Evolutionary conservation across 2,888 invertebrate genomes (phyloP), one percentile per base, ranked within the genome.

Genomic region (Andrena minutula): DNA sequence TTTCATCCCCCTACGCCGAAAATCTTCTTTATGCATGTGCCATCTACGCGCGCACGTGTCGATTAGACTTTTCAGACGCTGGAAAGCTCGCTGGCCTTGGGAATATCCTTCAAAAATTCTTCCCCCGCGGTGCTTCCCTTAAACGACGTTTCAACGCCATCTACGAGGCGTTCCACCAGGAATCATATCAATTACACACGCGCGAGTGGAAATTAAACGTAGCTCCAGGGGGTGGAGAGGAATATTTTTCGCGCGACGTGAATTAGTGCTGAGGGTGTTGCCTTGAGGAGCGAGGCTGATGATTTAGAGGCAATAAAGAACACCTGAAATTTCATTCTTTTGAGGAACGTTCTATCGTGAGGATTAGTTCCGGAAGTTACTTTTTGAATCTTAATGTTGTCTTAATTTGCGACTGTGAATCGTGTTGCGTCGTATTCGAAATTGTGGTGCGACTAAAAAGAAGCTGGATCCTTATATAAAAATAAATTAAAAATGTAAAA

Each of bases 1-100:
- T 47, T 73, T 72, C 73, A 73, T 72, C n/a, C 23, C 77, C 63
- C 8, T 65, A 64, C 32, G 28, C 2, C 47, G 0, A 20, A 49
- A 6, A 20, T 60, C 58, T 73, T 12, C 8, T 3, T 16, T 26
- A n/a, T 41, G 41, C 41, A 41, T 2, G 35, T 58, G 47, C 23
- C 23, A 3, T 23, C 56, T 56, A 56, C 23, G 53, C 8, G 23
- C 56, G 16, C 41, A 41, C 41, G 41, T 53, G 53, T 47, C 41
- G 16, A 7, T 5, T 16, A 56, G 56, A 56, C 30, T 28, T 28
- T 30, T 26, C 56, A 56, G 26, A 56, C 28, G 16, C 23, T n/a
- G 8, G 8, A 7, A 16, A 28, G 12, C 5, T 26, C 30, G 35
- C 16, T 16, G 26, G 5, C n/a, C 16, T 16, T 7, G 26, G 7